Conservation (phyloP, 2,113 vertebrate species). For the Crotalus tigris region DNA sequence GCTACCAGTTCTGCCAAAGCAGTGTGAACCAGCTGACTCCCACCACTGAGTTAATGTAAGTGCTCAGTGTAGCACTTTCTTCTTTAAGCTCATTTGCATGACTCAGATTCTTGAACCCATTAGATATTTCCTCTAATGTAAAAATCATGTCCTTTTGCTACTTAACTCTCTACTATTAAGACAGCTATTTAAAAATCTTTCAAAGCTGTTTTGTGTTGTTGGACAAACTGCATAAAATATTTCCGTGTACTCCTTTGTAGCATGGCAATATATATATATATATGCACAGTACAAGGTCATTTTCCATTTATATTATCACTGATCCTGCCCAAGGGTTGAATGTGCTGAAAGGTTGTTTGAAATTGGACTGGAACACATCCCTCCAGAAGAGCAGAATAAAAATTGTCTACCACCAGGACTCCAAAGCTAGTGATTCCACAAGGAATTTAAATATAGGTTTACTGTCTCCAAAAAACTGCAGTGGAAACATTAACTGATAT, state of each 20-base stretch:
- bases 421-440: neutral
- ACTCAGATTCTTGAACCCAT: neutral
- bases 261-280: neutral
- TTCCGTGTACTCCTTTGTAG: neutral
- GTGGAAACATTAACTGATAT: neutral
- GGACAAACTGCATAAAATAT: rapidly evolving
- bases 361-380: neutral
- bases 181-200: neutral
- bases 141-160: rapidly evolving
- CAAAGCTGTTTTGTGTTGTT: rapidly evolving
- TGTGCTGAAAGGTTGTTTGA: neutral
- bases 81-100: neutral
- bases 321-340: neutral
- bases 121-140: neutral
- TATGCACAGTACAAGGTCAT: neutral
- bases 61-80: neutral
- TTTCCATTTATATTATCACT: neutral
- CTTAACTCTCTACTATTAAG: rapidly evolving
- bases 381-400: neutral
- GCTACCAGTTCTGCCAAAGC: no score
- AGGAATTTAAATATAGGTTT: neutral
- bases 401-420: neutral
- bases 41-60: no score
- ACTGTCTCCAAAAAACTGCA: neutral
- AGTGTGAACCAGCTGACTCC: no score